Percentiles rank a stretch among this genome's conserved stretches.
Conservation (phyloP, 2,888 invertebrate species). For the Chrysolina oricalcia region DNA sequence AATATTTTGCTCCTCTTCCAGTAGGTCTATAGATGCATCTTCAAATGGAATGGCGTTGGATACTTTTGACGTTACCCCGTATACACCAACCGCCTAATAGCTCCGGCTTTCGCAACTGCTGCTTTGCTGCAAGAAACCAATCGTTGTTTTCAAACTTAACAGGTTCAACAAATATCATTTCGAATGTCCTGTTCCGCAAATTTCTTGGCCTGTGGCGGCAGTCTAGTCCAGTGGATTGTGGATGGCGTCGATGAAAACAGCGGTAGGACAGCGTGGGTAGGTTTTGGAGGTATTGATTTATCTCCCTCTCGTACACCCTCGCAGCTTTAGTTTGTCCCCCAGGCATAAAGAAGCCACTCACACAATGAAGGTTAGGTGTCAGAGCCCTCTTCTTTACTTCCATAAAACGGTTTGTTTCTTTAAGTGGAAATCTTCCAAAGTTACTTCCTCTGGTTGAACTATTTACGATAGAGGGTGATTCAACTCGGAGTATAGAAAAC, state of each 20-base stretch:
- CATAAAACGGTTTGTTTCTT: conserved; percentile 25
- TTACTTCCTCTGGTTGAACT: neutral
- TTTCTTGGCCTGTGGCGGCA: conserved; percentile 27
- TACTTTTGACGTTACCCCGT: neutral
- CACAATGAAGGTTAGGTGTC: conserved; percentile 24
- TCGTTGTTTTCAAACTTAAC: conserved; percentile 1
- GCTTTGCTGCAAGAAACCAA: neutral
- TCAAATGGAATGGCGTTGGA: neutral
- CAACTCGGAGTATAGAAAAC: neutral
- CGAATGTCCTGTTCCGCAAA: neutral
- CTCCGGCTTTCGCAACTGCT: neutral
- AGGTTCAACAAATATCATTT: conserved; percentile 6
- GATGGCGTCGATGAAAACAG: conserved; percentile 40
- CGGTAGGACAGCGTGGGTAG: conserved; percentile 42
- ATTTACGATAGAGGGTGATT: conserved; percentile 1
- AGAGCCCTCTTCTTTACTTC: conserved; percentile 23
- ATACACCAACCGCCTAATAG: neutral
- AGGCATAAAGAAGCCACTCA: conserved; percentile 40
- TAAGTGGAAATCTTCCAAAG: conserved; percentile 19
- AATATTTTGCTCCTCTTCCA: too few species aligned
- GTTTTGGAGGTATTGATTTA: conserved; percentile 45
- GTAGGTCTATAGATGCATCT: too few species aligned
- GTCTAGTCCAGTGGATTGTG: conserved; percentile 29
- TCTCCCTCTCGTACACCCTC: conserved; percentile 34
- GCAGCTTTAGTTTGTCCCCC: conserved; percentile 38